Percentiles rank a stretch among this genome's conserved stretches.
These are phyloP conservation scores for Tetramorium bicarinatum DNA, from an alignment of 2,888 invertebrate genomes.

Conservation along the genomic window DNA sequence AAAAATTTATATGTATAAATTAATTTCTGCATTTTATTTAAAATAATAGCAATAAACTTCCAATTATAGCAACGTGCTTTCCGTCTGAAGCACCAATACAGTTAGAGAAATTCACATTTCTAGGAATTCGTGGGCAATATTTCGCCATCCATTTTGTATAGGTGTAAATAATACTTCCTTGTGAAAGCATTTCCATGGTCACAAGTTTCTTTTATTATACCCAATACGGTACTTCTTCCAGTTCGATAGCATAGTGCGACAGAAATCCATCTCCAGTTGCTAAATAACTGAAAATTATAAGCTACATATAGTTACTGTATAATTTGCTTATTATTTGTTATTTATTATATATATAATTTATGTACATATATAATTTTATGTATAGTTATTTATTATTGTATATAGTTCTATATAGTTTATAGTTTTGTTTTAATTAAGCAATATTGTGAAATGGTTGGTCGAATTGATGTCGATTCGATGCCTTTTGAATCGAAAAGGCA, in stretches of 20 bases:
- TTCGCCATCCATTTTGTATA: background rate
- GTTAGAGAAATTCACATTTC: background rate
- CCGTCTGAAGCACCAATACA: background rate
- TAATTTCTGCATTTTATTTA: too few species aligned
- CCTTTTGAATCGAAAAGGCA: too few species aligned
- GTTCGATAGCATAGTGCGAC: background rate
- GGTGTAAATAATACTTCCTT: background rate
- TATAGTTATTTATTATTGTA: too few species aligned
- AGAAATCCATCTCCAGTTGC: background rate
- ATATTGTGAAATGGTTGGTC: too few species aligned
- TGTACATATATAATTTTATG: too few species aligned
- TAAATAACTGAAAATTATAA: too few species aligned
- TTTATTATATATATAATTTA: too few species aligned
- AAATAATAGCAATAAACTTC: background rate
- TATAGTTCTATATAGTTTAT: too few species aligned
- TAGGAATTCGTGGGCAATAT: background rate
- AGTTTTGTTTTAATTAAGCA: too few species aligned
- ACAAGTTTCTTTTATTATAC: conserved; percentile 6
- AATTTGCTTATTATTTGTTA: too few species aligned
- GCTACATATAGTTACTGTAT: too few species aligned
- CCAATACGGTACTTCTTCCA: background rate
- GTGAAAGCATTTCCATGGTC: background rate
- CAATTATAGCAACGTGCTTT: background rate
- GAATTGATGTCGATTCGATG: too few species aligned
- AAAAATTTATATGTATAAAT: background rate